phyloP scores from a whole-genome alignment of 92 coral and sea anemone genomes.

The Anthopleura xanthogrammica region DNA sequence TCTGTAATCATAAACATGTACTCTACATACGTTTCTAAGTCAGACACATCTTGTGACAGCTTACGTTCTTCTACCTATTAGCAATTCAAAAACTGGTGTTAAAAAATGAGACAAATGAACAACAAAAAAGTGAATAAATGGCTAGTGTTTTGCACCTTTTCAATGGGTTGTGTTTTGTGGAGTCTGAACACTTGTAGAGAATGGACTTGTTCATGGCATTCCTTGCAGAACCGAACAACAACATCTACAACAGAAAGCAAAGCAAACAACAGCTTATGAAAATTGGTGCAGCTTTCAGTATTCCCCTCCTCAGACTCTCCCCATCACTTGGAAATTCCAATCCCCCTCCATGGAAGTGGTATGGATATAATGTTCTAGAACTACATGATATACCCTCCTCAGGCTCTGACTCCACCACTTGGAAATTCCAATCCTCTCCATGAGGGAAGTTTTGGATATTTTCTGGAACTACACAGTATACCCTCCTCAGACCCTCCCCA shows the following conservation, averaged over 20 bases:
- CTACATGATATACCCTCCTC: too few relatives aligned
- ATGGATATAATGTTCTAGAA: too few relatives aligned
- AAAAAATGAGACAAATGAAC: neutral
- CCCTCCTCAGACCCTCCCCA: too few relatives aligned
- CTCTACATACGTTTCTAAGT: conserved; percentile 31
- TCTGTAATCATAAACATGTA: too few relatives aligned
- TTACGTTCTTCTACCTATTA: conserved; percentile 23
- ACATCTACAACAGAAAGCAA: neutral
- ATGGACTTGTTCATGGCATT: conserved; percentile 32
- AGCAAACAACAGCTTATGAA: neutral
- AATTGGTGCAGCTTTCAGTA: neutral
- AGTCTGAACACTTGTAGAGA: conserved; percentile 26
- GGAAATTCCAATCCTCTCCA: too few relatives aligned
- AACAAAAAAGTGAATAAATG: neutral
- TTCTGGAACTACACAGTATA: too few relatives aligned
- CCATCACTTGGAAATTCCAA: too few relatives aligned
- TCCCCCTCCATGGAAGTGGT: too few relatives aligned
- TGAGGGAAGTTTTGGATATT: too few relatives aligned
- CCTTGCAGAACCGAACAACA: conserved; percentile 20
- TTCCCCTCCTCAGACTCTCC: too few relatives aligned
- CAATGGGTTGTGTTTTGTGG: conserved; percentile 19
- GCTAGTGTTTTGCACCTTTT: neutral
- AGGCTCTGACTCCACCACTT: too few relatives aligned
- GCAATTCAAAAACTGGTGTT: neutral
- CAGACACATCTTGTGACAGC: conserved; percentile 42